Conservation (phyloP, 23 tunicate species). For the Pegea sp. region DNA sequence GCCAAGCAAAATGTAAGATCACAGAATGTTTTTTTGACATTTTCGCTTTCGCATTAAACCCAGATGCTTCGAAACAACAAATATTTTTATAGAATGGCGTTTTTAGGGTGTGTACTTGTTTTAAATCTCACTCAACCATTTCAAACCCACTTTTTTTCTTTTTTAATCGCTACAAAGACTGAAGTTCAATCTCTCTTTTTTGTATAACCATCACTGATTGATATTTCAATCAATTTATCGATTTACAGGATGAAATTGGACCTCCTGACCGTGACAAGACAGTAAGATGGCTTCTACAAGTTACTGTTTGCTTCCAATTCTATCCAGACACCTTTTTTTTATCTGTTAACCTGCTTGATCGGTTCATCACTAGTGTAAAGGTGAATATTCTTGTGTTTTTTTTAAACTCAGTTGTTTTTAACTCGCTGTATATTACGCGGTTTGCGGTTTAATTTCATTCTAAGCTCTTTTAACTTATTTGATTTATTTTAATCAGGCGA, state of each 20-base stretch:
- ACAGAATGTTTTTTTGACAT: too few relatives aligned
- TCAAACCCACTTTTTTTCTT: too few relatives aligned
- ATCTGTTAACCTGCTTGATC: constrained; percentile 44
- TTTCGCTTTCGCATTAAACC: too few relatives aligned
- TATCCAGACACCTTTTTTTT: constrained; percentile 78
- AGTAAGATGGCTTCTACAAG: constrained; percentile 31
- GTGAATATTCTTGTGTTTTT: constrained; percentile 2
- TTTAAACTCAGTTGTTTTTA: neutral
- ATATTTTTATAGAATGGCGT: too few relatives aligned
- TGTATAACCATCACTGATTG: too few relatives aligned
- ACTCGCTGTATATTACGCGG: neutral
- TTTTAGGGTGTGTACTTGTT: too few relatives aligned
- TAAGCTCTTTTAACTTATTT: neutral
- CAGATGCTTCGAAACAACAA: too few relatives aligned
- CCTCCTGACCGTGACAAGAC: constrained; percentile 36
- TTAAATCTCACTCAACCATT: too few relatives aligned
- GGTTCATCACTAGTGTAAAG: constrained; percentile 69
- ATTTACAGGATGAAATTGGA: constrained; percentile 36
- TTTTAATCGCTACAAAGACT: too few relatives aligned
- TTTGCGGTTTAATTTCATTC: neutral
- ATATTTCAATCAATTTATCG: too few relatives aligned
- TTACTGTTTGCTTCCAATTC: constrained; percentile 31
- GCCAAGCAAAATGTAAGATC: too few relatives aligned
- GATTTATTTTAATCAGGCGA: constrained; percentile 25
- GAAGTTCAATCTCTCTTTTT: too few relatives aligned